Conservation (phyloP, 2,113 vertebrate genomes). For the Aix galericulata region DNA sequence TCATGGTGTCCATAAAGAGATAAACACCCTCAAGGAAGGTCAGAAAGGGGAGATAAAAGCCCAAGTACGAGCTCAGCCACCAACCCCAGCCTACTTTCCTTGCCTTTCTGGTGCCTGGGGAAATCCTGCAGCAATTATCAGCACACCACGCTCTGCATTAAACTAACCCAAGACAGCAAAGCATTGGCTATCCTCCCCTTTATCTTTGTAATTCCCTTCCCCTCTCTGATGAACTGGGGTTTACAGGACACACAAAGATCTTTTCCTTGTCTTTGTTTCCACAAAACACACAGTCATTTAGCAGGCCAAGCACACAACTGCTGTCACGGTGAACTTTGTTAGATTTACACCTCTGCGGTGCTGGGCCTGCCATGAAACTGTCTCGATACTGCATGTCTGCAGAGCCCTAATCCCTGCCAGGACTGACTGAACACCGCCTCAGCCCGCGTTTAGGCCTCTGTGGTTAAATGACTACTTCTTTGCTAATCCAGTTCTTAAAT, state of each 20-base stretch:
- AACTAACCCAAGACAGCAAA: neutral
- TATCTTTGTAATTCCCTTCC: neutral
- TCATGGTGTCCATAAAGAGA: neutral
- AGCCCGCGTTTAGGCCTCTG: constrained; percentile 4
- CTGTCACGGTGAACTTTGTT: neutral
- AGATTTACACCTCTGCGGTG: neutral
- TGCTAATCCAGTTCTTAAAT: constrained; percentile 37
- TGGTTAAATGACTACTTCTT: neutral
- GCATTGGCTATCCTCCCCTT: neutral
- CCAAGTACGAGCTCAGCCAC: neutral
- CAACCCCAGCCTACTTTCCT: neutral
- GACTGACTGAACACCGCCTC: neutral
- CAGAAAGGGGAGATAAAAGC: neutral
- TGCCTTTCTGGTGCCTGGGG: neutral
- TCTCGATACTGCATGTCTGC: neutral
- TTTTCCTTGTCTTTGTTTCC: neutral
- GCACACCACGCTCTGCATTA: neutral
- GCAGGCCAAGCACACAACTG: neutral
- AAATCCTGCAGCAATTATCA: neutral
- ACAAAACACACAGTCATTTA: neutral
- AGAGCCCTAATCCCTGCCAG: neutral
- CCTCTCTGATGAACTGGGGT: neutral
- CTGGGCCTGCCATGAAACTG: neutral
- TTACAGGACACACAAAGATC: neutral
- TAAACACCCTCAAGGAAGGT: neutral